Evolutionary conservation across 1,140 invertebrate species (phyloP).

Genomic region (Procambarus clarkii): DNA sequence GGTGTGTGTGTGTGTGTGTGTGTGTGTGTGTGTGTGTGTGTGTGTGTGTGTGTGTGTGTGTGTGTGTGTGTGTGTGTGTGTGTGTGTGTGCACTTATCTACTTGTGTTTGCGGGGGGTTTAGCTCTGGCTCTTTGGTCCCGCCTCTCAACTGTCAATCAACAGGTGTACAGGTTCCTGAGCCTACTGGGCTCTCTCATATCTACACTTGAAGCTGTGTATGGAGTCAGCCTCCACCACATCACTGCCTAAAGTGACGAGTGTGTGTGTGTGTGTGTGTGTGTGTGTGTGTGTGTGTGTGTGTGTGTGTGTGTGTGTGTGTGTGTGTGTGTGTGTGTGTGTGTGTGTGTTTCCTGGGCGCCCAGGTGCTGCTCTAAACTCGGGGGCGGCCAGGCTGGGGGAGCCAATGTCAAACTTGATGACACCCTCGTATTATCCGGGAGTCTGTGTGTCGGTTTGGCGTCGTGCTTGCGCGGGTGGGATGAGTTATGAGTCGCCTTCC

Average conservation of each 20-base stretch:
- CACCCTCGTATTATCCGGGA: background rate
- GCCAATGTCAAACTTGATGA: background rate
- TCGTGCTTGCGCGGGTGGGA: background rate
- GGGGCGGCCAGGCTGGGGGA: background rate
- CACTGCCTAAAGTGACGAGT: too few species aligned
- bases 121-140: too few species aligned
- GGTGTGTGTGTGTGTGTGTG: background rate
- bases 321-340: background rate
- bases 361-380: background rate
- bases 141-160: too few species aligned
- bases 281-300: background rate
- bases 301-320: background rate
- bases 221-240: too few species aligned
- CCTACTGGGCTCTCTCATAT: too few species aligned
- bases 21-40: background rate
- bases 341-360: background rate
- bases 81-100: too few species aligned
- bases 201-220: too few species aligned
- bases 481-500: background rate
- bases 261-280: background rate
- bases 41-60: too few species aligned
- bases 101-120: too few species aligned
- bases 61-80: too few species aligned
- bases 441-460: background rate
- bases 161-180: too few species aligned